Conservation (phyloP, 2,888 invertebrate species). For the Microctonus aethiopoides region DNA sequence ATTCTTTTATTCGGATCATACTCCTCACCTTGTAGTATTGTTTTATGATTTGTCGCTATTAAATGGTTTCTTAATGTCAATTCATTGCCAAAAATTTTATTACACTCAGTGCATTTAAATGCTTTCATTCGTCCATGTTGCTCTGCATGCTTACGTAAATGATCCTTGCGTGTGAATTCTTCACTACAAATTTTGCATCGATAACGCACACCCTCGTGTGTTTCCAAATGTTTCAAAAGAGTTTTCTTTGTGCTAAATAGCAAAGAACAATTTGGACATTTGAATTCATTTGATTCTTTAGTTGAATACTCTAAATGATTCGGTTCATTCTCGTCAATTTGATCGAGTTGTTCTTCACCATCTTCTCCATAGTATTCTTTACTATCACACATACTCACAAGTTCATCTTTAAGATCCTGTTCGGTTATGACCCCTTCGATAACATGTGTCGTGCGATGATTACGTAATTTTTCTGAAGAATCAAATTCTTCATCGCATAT, state of each 20-base stretch:
- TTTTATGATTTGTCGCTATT: slow-evolving; percentile 63
- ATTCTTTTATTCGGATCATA: slow-evolving; percentile 64
- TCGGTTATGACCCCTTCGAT: slow-evolving; percentile 58
- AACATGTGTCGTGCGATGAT: slow-evolving; percentile 58
- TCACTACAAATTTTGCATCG: slow-evolving; percentile 56
- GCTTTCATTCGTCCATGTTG: slow-evolving; percentile 50
- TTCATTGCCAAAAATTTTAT: slow-evolving; percentile 60
- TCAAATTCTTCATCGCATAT: slow-evolving; percentile 57
- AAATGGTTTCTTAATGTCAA: slow-evolving; percentile 63
- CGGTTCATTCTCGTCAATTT: slow-evolving; percentile 2
- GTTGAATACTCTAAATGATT: slow-evolving; percentile 6
- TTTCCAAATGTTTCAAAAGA: slow-evolving; percentile 49
- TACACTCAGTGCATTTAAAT: slow-evolving; percentile 61
- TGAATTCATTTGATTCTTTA: slow-evolving; percentile 40
- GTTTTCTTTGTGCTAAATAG: slow-evolving; percentile 50
- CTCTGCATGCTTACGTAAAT: slow-evolving; percentile 55
- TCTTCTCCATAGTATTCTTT: slow-evolving; percentile 30
- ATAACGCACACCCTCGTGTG: slow-evolving; percentile 47
- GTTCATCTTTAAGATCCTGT: slow-evolving; percentile 53
- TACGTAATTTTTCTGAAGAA: slow-evolving; percentile 51
- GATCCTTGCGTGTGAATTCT: slow-evolving; percentile 54
- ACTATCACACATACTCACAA: slow-evolving; percentile 35
- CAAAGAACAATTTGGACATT: slow-evolving; percentile 51
- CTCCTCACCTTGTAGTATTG: slow-evolving; percentile 58
- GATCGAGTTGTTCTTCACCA: slow-evolving; percentile 19